Percentiles rank a stretch among this genome's conserved stretches.
Evolutionary conservation across 2,113 vertebrate genomes (phyloP).

Genomic region (Hepsetus odoe): DNA sequence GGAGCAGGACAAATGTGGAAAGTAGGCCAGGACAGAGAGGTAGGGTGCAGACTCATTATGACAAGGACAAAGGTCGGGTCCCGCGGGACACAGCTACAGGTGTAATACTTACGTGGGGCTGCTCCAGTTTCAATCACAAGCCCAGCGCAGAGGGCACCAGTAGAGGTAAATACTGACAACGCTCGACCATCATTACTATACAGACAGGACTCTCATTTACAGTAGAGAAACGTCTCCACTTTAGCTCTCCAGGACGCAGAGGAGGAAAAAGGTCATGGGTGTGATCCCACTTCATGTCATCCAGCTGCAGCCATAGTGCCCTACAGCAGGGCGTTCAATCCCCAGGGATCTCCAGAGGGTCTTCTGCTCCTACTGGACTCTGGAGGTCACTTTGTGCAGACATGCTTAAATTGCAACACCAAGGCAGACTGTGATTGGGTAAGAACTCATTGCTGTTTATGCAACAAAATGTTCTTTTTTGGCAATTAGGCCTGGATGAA

Average conservation of each 20-base stretch:
- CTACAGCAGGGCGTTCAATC: slow-evolving; percentile 11
- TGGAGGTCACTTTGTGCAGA: slow-evolving; percentile 12
- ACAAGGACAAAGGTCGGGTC: slow-evolving; percentile 66
- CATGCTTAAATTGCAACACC: background rate
- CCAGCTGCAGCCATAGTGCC: slow-evolving; percentile 3
- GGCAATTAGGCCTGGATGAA: too few species aligned
- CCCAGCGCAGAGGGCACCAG: slow-evolving; percentile 1
- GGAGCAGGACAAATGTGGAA: slow-evolving; percentile 58
- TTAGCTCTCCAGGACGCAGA: background rate
- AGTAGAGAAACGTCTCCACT: background rate
- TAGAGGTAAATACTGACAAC: slow-evolving; percentile 26
- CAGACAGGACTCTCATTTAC: background rate
- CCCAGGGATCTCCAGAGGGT: background rate
- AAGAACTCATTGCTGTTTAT: too few species aligned
- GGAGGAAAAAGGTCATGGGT: slow-evolving; percentile 20
- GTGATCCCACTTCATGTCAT: slow-evolving; percentile 7
- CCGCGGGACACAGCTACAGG: slow-evolving; percentile 50
- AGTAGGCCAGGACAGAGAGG: slow-evolving; percentile 62
- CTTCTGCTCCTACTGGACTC: background rate
- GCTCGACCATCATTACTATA: slow-evolving; percentile 12
- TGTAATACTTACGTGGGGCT: slow-evolving; percentile 43
- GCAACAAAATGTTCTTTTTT: too few species aligned
- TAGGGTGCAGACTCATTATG: slow-evolving; percentile 70
- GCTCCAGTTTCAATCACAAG: slow-evolving; percentile 28
- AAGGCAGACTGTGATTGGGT: background rate